Conservation (phyloP, 2,888 invertebrate species). For the Tipula helvola region DNA sequence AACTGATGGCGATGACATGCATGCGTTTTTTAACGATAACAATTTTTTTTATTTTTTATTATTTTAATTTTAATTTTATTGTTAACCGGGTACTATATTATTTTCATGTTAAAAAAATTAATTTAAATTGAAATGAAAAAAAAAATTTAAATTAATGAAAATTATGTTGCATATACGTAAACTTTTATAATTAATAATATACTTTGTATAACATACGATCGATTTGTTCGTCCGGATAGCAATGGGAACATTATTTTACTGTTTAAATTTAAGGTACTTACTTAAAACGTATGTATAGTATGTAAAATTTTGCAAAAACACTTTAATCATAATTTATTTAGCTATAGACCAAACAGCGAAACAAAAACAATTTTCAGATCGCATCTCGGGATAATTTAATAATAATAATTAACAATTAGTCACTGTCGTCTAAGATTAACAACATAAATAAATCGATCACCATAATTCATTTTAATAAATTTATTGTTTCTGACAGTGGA, state of each 20-base stretch:
- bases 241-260: background rate
- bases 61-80: background rate
- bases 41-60: background rate
- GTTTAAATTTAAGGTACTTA: too few relatives aligned
- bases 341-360: too few relatives aligned
- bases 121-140: background rate
- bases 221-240: too few relatives aligned
- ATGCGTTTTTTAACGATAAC: background rate
- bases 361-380: too few relatives aligned
- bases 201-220: too few relatives aligned
- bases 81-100: background rate
- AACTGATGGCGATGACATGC: slow-evolving; percentile 4
- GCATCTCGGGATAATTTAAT: background rate
- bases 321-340: too few relatives aligned
- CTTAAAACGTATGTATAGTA: too few relatives aligned
- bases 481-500: background rate
- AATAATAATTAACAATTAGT: background rate
- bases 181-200: background rate
- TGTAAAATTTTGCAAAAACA: too few relatives aligned
- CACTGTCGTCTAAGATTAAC: background rate
- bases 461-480: background rate
- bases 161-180: background rate
- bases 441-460: background rate
- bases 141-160: background rate
- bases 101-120: background rate